These are phyloP conservation scores for Eufriesea mexicana DNA, from an alignment of 1,140 invertebrate species.

Conservation along the genomic window DNA sequence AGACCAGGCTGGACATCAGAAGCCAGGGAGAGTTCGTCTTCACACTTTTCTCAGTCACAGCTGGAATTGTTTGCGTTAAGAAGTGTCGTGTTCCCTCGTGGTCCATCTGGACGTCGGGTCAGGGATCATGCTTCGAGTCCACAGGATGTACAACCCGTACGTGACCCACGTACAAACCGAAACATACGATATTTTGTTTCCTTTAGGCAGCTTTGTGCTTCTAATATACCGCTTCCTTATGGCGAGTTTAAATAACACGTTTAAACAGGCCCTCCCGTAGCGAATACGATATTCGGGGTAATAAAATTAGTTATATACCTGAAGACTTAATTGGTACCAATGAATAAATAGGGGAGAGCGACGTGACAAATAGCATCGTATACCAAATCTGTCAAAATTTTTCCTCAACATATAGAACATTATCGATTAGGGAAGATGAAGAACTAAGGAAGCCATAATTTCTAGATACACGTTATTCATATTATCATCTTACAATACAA, in stretches of 20 bases:
- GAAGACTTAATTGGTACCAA: too few species aligned
- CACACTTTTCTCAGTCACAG: slow-evolving; percentile 47
- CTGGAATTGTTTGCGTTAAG: slow-evolving; percentile 60
- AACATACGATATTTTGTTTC: slow-evolving; percentile 23
- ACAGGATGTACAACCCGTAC: slow-evolving; percentile 54
- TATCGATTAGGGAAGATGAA: too few species aligned
- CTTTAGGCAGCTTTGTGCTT: neutral
- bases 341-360: too few species aligned
- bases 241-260: neutral
- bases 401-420: too few species aligned
- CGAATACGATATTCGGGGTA: too few species aligned
- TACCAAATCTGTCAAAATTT: too few species aligned
- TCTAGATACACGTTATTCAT: too few species aligned
- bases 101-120: slow-evolving; percentile 57
- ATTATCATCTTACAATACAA: too few species aligned
- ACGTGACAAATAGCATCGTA: too few species aligned
- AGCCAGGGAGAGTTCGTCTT: slow-evolving; percentile 18
- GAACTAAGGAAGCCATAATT: too few species aligned
- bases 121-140: slow-evolving; percentile 48
- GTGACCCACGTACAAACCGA: slow-evolving; percentile 58
- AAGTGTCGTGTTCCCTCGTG: slow-evolving; percentile 56
- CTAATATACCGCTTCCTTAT: neutral
- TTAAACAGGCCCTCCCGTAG: too few species aligned
- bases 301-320: too few species aligned
- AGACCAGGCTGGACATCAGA: neutral